phyloP scores from a whole-genome alignment of 2,113 vertebrate species.

The Cynoglossus semilaevis region DNA sequence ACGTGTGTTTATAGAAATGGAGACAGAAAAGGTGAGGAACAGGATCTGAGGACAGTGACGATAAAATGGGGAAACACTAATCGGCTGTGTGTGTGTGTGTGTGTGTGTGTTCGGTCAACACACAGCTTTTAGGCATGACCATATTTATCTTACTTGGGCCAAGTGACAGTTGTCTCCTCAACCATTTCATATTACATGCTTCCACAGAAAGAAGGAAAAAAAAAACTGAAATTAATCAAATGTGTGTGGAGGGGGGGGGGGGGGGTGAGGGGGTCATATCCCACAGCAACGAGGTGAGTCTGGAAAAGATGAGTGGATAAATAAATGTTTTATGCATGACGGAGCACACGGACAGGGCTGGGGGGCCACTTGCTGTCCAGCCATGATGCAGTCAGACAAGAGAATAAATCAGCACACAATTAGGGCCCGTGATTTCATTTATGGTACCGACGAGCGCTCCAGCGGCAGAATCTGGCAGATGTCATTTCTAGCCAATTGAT shows the following conservation, averaged over 20 bases:
- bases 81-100: too few relatives aligned
- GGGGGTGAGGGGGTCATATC: slow-evolving; percentile 32
- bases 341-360: slow-evolving; percentile 59
- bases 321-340: slow-evolving; percentile 79
- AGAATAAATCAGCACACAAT: slow-evolving; percentile 82
- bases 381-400: slow-evolving; percentile 73
- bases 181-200: slow-evolving; percentile 71
- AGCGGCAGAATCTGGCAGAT: slow-evolving; percentile 77
- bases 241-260: slow-evolving; percentile 37
- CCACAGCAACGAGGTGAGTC: slow-evolving; percentile 65
- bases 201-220: slow-evolving; percentile 25
- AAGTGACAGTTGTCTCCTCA: slow-evolving; percentile 75
- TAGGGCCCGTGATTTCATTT: slow-evolving; percentile 81
- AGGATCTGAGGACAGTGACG: too few relatives aligned
- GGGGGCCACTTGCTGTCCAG: slow-evolving; percentile 58
- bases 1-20: too few relatives aligned
- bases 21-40: too few relatives aligned
- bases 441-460: slow-evolving; percentile 75
- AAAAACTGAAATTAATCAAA: slow-evolving; percentile 71
- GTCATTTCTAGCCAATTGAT: slow-evolving; percentile 84
- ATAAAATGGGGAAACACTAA: too few relatives aligned
- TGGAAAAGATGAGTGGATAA: slow-evolving; percentile 66
- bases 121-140: slow-evolving; percentile 57
- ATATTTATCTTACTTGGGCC: slow-evolving; percentile 78
- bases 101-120: not conserved